Percentiles rank a stretch among this genome's conserved stretches.
phyloP scores from a whole-genome alignment of 2,888 invertebrate species.

The Seira musarum region DNA sequence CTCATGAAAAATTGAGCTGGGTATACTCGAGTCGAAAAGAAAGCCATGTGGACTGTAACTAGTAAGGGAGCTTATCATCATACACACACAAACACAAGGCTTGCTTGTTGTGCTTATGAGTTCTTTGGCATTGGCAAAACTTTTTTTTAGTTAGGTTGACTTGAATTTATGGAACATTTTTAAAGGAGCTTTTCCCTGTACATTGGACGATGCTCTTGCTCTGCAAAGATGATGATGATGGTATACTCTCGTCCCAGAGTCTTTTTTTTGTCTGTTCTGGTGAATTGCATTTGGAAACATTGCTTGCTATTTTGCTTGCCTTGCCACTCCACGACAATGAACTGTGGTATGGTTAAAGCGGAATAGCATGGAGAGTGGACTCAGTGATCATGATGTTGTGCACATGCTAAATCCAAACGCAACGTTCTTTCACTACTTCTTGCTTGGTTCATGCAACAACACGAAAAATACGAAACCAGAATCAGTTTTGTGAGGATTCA shows the following conservation, averaged over 20 bases:
- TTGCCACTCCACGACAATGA: background rate
- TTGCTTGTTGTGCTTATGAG: conserved; percentile 38
- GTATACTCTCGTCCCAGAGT: background rate
- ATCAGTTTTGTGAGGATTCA: conserved; percentile 51
- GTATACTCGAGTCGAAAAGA: conserved; percentile 20
- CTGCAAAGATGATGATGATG: too few relatives aligned
- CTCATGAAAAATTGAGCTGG: too few relatives aligned
- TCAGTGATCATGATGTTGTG: conserved; percentile 49
- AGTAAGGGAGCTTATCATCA: too few relatives aligned
- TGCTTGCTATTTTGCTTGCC: conserved; percentile 1
- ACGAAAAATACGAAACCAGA: conserved; percentile 27
- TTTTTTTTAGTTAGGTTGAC: conserved; percentile 34
- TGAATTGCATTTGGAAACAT: conserved; percentile 22
- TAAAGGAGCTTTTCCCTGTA: background rate
- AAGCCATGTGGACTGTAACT: background rate
- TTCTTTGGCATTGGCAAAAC: conserved; percentile 57
- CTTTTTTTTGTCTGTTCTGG: background rate
- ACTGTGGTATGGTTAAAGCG: background rate
- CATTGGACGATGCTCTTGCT: background rate
- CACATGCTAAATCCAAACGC: conserved; percentile 53
- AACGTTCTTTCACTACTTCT: conserved; percentile 35
- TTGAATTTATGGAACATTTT: conserved; percentile 38
- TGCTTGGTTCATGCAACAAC: conserved; percentile 46
- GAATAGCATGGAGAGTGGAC: conserved; percentile 32
- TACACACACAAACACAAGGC: too few relatives aligned